These are phyloP conservation scores for Sylvicola fuscatus DNA, from an alignment of 2,888 invertebrate genomes.

Conservation along the genomic window DNA sequence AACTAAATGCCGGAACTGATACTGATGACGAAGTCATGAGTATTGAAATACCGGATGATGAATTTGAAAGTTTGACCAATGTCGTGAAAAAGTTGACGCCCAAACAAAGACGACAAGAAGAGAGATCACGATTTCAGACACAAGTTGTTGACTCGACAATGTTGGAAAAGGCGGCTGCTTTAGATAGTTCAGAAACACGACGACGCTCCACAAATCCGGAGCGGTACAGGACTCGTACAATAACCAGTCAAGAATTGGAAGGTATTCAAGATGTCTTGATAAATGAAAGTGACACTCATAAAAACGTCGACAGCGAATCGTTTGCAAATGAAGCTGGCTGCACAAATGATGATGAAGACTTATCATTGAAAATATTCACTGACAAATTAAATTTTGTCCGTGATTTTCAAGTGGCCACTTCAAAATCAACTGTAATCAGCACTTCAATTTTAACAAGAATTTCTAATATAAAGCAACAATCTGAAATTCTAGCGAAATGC, in stretches of 20 bases:
- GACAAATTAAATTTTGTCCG: no score
- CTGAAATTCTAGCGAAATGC: no score
- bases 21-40: constrained; percentile 10
- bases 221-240: constrained; percentile 50
- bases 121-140: constrained; percentile 48
- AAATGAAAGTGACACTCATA: no score
- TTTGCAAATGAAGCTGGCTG: no score
- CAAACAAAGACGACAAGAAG: constrained; percentile 41
- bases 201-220: constrained; percentile 44
- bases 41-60: constrained; percentile 6
- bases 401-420: no score
- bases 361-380: no score
- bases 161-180: constrained; percentile 4
- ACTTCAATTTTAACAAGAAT: no score
- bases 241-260: constrained; percentile 17
- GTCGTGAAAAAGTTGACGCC: constrained; percentile 17
- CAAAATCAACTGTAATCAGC: no score
- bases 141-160: constrained; percentile 26
- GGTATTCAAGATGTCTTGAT: no score
- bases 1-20: not conserved
- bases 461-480: no score
- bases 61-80: not conserved
- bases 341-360: no score
- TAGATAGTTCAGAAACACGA: constrained; percentile 22
- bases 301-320: no score